phyloP scores from a whole-genome alignment of 2,888 invertebrate genomes.

The Drosophila planitibia region DNA sequence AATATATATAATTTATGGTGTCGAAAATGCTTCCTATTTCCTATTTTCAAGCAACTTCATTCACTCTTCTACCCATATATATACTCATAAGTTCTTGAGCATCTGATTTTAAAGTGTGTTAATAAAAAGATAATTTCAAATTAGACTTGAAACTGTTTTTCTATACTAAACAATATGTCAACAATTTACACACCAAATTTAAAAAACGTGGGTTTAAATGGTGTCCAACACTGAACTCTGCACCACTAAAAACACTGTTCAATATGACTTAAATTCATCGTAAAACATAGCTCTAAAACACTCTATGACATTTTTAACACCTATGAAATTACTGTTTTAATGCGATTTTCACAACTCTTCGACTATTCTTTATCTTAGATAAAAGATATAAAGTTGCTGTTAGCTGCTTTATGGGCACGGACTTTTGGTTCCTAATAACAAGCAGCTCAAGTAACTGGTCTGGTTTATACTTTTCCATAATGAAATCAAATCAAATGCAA shows the following conservation, averaged over 20 bases:
- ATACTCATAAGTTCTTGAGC: background rate
- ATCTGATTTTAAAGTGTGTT: background rate
- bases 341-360: background rate
- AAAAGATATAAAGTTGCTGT: background rate
- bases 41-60: background rate
- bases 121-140: background rate
- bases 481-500: slow-evolving; percentile 43
- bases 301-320: background rate
- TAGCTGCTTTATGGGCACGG: slow-evolving; percentile 2
- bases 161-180: background rate
- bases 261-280: background rate
- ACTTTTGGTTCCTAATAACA: slow-evolving; percentile 3
- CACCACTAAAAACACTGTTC: background rate
- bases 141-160: background rate
- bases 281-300: background rate
- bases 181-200: background rate
- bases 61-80: background rate
- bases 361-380: background rate
- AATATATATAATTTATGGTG: background rate
- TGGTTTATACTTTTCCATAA: slow-evolving; percentile 29
- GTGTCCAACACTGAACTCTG: background rate
- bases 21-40: background rate
- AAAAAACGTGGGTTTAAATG: background rate
- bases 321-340: background rate
- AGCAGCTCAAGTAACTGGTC: slow-evolving; percentile 7